Conservation (phyloP, 2,113 vertebrate species). For the Murina feae region DNA sequence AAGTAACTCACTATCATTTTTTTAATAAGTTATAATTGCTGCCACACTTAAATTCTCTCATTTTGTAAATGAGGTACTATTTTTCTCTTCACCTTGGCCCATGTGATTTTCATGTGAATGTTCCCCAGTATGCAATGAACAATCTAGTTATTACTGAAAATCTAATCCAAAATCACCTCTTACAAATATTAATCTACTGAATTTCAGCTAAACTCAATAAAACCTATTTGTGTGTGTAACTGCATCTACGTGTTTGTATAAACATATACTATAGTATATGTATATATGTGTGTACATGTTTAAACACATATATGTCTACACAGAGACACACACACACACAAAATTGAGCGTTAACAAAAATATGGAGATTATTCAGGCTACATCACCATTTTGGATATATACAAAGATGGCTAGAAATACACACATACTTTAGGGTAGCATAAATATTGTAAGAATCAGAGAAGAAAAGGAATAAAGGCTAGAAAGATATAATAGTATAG, state of each 20-base stretch:
- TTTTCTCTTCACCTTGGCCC: not conserved
- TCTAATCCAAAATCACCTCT: not conserved
- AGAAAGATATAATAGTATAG: not conserved
- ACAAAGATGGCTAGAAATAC: not conserved
- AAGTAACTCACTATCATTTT: constrained; percentile 41
- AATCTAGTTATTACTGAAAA: not conserved
- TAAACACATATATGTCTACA: not conserved
- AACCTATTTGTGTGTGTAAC: not conserved
- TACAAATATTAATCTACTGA: not conserved
- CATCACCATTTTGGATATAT: not conserved
- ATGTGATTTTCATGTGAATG: not conserved
- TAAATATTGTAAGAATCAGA: not conserved
- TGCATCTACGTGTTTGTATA: not conserved
- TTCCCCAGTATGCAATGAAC: not conserved
- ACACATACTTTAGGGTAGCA: not conserved
- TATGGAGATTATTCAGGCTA: not conserved
- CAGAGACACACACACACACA: not conserved
- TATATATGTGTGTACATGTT: not conserved
- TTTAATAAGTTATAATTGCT: not conserved
- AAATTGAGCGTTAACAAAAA: not conserved
- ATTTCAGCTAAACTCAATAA: not conserved
- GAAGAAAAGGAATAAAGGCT: not conserved
- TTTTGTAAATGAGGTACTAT: not conserved
- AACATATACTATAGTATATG: too few species aligned
- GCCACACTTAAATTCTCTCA: not conserved